phyloP scores from a whole-genome alignment of 2,797 vertebrate species.

The Characodon lateralis region DNA sequence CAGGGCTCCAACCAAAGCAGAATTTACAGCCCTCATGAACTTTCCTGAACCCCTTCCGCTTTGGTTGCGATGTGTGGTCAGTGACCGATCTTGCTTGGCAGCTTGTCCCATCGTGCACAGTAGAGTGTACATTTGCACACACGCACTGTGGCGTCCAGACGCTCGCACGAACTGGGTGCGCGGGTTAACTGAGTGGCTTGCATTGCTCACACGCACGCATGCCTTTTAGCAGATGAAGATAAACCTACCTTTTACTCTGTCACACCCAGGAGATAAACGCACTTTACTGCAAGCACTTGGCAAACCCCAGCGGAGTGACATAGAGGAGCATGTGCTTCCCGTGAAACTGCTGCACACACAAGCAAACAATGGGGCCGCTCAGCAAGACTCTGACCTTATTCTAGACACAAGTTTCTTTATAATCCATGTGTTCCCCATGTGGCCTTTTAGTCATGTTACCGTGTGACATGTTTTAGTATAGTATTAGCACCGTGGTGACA shows the following conservation, averaged over 20 bases:
- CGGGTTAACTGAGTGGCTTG: constrained; percentile 68
- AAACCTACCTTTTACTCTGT: constrained; percentile 70
- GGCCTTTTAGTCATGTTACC: not conserved
- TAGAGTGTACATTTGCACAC: constrained; percentile 44
- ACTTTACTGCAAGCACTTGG: constrained; percentile 62
- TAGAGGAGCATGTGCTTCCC: constrained; percentile 66
- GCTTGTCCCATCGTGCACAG: constrained; percentile 59
- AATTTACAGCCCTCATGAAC: constrained; percentile 72
- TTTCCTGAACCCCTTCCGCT: constrained; percentile 63
- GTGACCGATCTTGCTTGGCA: constrained; percentile 74
- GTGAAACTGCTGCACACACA: constrained; percentile 42
- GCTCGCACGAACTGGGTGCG: constrained; percentile 65
- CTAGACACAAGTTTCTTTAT: constrained; percentile 22
- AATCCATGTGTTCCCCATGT: not conserved
- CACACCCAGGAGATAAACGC: constrained; percentile 48
- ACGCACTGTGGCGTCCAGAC: constrained; percentile 58
- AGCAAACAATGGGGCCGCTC: constrained; percentile 33
- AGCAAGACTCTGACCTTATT: constrained; percentile 31
- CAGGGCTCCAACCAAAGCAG: constrained; percentile 39
- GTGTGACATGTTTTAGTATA: not conserved
- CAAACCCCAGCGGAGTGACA: constrained; percentile 54
- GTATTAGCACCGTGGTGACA: not conserved
- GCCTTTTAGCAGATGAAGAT: constrained; percentile 66
- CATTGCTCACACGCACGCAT: constrained; percentile 72
- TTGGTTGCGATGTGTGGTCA: constrained; percentile 73